phyloP scores from a whole-genome alignment of 1,140 invertebrate genomes.

The Solenopsis invicta region DNA sequence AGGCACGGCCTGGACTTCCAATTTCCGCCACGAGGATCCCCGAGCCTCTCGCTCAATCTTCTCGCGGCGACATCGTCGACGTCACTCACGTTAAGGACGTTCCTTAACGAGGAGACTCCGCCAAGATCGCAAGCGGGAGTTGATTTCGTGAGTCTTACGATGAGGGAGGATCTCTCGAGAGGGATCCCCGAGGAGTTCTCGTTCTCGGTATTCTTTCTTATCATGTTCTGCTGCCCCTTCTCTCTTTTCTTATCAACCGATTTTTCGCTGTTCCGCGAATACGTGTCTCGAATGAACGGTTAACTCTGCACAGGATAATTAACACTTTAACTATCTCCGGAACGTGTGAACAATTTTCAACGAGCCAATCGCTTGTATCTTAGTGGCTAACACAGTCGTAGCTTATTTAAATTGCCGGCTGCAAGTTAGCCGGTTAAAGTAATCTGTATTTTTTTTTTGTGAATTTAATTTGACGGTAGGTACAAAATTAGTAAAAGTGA shows the following conservation, averaged over 20 bases:
- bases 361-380: neutral
- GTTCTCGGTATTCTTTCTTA: neutral
- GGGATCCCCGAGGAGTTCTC: neutral
- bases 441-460: neutral
- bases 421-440: neutral
- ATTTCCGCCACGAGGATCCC: conserved; percentile 36
- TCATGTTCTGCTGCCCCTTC: neutral
- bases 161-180: conserved; percentile 19
- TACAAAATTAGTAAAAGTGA: neutral
- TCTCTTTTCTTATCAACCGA: neutral
- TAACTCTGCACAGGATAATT: conserved; percentile 26
- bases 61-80: conserved; percentile 1
- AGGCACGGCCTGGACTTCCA: conserved; percentile 30
- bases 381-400: neutral
- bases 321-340: conserved; percentile 28
- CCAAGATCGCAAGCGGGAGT: conserved; percentile 44
- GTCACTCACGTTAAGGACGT: conserved; percentile 42
- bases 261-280: conserved; percentile 36
- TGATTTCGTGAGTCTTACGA: conserved; percentile 66
- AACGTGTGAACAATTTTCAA: conserved; percentile 46
- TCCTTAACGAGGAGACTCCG: conserved; percentile 42
- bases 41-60: conserved; percentile 9
- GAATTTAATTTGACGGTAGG: neutral
- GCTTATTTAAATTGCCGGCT: neutral
- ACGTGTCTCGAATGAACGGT: conserved; percentile 35